Evolutionary conservation across 2,113 vertebrate species (phyloP).

Genomic region (Acinonyx jubatus): DNA sequence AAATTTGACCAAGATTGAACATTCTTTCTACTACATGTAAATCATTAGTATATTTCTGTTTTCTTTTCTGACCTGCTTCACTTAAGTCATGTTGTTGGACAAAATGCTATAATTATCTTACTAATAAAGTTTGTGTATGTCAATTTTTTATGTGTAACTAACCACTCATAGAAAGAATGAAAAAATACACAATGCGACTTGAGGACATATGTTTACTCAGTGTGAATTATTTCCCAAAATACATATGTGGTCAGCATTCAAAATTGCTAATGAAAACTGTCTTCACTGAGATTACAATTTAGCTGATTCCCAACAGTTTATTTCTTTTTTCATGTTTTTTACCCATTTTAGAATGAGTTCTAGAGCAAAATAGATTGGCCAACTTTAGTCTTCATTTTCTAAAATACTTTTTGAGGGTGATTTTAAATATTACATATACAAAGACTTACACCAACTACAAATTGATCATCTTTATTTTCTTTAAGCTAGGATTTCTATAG

Average conservation of each 20-base stretch:
- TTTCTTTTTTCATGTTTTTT: neutral
- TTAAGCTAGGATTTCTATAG: neutral
- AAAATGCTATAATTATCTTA: neutral
- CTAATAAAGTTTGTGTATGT: neutral
- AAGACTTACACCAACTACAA: neutral
- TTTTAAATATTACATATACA: constrained; percentile 12
- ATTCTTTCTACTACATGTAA: neutral
- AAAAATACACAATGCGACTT: neutral
- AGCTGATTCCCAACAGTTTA: neutral
- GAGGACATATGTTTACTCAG: neutral
- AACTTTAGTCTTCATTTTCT: constrained; percentile 3
- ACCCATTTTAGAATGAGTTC: neutral
- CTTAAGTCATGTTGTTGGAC: neutral
- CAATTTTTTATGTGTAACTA: neutral
- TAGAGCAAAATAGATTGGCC: neutral
- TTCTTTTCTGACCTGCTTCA: neutral
- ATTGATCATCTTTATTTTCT: neutral
- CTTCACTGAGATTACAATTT: neutral
- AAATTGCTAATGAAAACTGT: neutral
- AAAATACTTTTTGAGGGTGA: neutral
- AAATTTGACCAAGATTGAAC: neutral
- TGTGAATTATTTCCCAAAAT: neutral
- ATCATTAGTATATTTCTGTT: neutral
- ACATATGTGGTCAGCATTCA: neutral
- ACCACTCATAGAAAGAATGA: neutral